Percentiles rank a stretch among this genome's conserved stretches.
Conservation (phyloP, 1,140 invertebrate species). For the Portunus trituberculatus region DNA sequence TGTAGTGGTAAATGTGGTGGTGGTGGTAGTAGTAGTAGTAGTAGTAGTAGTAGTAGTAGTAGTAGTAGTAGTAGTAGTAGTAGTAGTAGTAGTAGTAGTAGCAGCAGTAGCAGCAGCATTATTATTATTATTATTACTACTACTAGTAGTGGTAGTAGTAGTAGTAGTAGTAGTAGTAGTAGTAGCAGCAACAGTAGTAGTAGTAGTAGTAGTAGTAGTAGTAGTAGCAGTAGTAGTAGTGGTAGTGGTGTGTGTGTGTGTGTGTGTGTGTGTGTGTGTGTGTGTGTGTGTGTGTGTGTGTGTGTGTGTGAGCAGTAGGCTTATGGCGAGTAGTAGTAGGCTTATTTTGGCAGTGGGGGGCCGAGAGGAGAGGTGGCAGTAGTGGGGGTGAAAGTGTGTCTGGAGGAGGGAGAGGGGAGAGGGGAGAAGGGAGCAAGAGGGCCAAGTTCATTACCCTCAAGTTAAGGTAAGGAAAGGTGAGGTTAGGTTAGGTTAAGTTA, state of each 20-base stretch:
- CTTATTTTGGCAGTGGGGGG: too few relatives aligned
- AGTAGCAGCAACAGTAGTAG: constrained; percentile 12
- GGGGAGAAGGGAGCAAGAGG: too few relatives aligned
- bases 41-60: too few relatives aligned
- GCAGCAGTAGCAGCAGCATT: background rate
- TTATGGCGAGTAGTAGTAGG: too few relatives aligned
- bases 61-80: constrained; percentile 10
- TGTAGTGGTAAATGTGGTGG: too few relatives aligned
- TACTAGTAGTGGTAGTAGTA: background rate
- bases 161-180: background rate
- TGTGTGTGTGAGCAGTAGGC: too few relatives aligned
- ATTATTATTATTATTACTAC: background rate
- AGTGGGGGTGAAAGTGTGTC: too few relatives aligned
- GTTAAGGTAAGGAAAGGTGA: background rate
- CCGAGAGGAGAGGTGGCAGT: too few relatives aligned
- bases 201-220: constrained; percentile 23
- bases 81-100: constrained; percentile 23
- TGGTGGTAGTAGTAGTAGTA: too few relatives aligned
- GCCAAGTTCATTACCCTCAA: background rate
- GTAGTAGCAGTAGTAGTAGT: constrained; percentile 22
- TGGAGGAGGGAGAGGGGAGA: too few relatives aligned
- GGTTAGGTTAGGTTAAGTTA: too few relatives aligned
- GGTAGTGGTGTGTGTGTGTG: background rate
- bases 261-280: background rate
- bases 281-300: too few relatives aligned